Conservation (phyloP, 2,113 vertebrate species). For the Dolichotis patagonum region DNA sequence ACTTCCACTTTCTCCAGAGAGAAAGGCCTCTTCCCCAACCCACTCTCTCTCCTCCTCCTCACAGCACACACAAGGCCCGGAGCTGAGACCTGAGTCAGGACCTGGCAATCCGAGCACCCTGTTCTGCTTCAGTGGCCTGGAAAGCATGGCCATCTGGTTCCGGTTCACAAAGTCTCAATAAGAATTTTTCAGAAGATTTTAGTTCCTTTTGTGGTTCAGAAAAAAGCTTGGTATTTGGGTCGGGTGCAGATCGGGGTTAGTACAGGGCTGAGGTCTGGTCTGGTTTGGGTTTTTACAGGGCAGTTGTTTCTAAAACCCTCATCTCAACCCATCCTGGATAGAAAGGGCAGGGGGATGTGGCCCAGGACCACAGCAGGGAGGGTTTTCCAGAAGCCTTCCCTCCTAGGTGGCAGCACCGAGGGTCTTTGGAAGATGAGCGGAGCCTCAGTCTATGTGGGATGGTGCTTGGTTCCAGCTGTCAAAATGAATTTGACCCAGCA, state of each 20-base stretch:
- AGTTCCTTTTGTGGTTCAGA: conserved; percentile 41
- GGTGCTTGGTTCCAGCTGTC: not conserved
- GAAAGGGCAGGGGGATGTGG: not conserved
- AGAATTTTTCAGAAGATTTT: conserved; percentile 37
- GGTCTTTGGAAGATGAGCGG: not conserved
- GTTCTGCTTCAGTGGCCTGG: not conserved
- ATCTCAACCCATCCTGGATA: conserved; percentile 26
- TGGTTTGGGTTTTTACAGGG: conserved; percentile 19
- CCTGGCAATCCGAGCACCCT: not conserved
- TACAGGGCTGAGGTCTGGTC: not conserved
- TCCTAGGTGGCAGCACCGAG: not conserved
- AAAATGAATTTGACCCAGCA: not conserved
- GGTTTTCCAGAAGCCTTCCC: not conserved
- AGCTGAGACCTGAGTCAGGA: not conserved
- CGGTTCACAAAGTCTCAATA: not conserved
- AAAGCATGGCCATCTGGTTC: not conserved
- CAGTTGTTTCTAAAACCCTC: not conserved
- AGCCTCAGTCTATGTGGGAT: not conserved
- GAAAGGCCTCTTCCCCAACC: not conserved
- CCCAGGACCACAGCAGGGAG: accelerated
- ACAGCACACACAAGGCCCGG: not conserved
- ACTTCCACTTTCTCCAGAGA: not conserved
- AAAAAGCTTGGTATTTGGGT: not conserved
- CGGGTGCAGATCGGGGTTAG: conserved; percentile 4
- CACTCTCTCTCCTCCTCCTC: not conserved